Conservation (phyloP, 2,113 vertebrate genomes). For the Misgurnus mizolepis region DNA sequence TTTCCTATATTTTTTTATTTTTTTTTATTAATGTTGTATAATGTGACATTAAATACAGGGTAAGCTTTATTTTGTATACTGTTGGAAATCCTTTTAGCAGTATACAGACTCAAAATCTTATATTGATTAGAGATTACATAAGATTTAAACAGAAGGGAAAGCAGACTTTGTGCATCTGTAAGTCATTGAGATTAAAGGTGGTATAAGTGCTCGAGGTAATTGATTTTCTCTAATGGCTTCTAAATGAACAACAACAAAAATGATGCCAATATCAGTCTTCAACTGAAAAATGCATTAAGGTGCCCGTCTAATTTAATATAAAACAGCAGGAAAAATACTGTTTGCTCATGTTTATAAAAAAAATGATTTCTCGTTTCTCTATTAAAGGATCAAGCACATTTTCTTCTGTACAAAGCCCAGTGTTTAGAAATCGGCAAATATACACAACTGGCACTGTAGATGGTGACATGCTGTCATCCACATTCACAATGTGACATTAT, state of each 20-base stretch:
- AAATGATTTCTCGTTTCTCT: too few species aligned
- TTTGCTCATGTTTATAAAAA: too few species aligned
- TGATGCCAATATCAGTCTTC: too few species aligned
- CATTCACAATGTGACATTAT: too few species aligned
- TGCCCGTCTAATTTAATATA: too few species aligned
- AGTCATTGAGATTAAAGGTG: constrained; percentile 15
- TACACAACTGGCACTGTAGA: background rate
- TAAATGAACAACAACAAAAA: background rate
- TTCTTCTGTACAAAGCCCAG: background rate
- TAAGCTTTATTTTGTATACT: background rate
- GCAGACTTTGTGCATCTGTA: constrained; percentile 4
- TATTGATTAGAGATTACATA: background rate
- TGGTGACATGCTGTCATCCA: background rate
- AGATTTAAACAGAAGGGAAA: background rate
- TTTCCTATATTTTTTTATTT: too few species aligned
- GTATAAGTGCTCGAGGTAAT: background rate
- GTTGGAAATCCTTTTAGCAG: background rate
- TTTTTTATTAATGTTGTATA: background rate
- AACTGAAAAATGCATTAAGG: too few species aligned
- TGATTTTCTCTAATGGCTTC: constrained; percentile 25
- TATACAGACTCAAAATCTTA: background rate
- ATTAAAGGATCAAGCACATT: background rate
- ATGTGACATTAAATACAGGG: background rate
- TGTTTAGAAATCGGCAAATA: background rate
- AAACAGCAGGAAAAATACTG: too few species aligned